Evolutionary conservation across 2,888 invertebrate genomes (phyloP).

Genomic region (Drosophila stalkeri): DNA sequence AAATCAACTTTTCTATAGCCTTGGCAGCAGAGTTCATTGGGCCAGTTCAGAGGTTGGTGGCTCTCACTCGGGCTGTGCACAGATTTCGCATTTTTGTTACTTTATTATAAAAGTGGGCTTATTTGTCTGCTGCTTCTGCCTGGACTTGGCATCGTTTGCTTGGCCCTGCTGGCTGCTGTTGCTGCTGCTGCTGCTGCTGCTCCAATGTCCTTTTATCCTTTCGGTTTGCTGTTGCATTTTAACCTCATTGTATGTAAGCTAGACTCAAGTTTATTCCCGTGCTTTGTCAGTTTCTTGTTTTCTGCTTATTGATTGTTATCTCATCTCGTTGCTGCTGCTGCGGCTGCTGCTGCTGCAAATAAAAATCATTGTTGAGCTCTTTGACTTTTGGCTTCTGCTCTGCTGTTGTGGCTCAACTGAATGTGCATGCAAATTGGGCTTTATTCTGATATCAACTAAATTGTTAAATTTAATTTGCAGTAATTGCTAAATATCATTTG

Average conservation of each 20-base stretch:
- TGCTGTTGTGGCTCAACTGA: neutral
- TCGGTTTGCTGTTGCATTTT: conserved; percentile 44
- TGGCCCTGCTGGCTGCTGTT: conserved; percentile 20
- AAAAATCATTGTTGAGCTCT: conserved; percentile 46
- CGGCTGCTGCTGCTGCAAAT: conserved; percentile 17
- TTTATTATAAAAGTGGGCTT: conserved; percentile 76
- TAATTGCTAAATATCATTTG: neutral
- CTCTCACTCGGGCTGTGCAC: conserved; percentile 27
- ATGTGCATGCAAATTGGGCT: conserved; percentile 21
- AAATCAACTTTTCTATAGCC: conserved; percentile 44
- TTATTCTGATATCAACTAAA: neutral
- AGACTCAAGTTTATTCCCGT: conserved; percentile 50
- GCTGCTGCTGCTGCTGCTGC: neutral
- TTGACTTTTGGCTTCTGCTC: conserved; percentile 46
- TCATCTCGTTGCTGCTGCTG: conserved; percentile 23
- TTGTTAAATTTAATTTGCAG: neutral
- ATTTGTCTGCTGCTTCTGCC: conserved; percentile 47
- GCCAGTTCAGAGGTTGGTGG: conserved; percentile 63
- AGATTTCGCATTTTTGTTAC: conserved; percentile 73
- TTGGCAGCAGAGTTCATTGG: conserved; percentile 59
- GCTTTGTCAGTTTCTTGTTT: conserved; percentile 55
- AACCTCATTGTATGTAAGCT: conserved; percentile 54
- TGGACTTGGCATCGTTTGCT: conserved; percentile 5
- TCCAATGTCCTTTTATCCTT: conserved; percentile 21
- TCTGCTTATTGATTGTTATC: conserved; percentile 61